Evolutionary conservation across 1,140 invertebrate genomes (phyloP), one percentile per base, ranked within the genome.

Genomic region (Pissodes strobi): DNA sequence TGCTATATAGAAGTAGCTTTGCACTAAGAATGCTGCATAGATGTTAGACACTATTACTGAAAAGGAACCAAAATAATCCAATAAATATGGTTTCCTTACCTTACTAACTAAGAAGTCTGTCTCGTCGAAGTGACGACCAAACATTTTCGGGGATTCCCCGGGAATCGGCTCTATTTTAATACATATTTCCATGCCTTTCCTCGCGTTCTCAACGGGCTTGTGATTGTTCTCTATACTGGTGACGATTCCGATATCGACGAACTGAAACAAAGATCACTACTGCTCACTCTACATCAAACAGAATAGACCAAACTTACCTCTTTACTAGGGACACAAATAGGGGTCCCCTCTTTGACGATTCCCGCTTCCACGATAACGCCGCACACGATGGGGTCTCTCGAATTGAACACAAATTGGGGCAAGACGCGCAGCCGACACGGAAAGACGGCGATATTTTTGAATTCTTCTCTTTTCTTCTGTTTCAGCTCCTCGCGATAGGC

Each of bases 91-190:
- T n/a, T n/a, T n/a, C n/a, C n/a, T 85, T 82, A 97, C 94, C 89
- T 96, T 97, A 82, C 95, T 98, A 69, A 97, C 85, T 27, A 99
- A 84, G 72, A 95, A 82, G 79, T 99, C 98, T 19, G 89, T 95
- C 69, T 95, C 89, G 74, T 98, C 96, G 82, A 99, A 99, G 82
- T 99, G 98, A 64, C 98, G 83, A 0, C 97, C 98, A 79, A 91
- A 97, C 88, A 99, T 92, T 82, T 98, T 99, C 1, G 98, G 97
- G 22, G 96, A 88, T 79, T 99, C 95, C 0, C 97, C 97, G 12
- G 95, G 90, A 30, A 94, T 88, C 2, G 95, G 90, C 68, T 99
- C 96, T 67, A 99, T 99, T 84, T 99, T 99, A 65, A 99, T 89
- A 81, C 97, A 99, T 8, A 99, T 95, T 82, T 99, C 97, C 79